Evolutionary conservation across 1,140 invertebrate species (phyloP).

Genomic region (Apis cerana): DNA sequence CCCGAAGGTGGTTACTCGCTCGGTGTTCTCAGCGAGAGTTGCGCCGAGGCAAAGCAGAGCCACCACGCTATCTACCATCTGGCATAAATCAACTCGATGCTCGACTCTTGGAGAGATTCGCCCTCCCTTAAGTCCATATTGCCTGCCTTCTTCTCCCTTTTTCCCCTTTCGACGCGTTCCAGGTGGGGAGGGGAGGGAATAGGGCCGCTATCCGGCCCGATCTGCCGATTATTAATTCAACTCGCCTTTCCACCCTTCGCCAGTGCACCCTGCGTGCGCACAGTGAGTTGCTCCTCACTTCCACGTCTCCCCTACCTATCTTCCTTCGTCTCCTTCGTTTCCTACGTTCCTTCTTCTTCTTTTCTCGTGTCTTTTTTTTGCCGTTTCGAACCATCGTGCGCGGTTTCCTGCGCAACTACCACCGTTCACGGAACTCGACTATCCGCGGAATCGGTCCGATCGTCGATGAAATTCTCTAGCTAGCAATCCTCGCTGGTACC

Average conservation of each 20-base stretch:
- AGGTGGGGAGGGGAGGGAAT: constrained; percentile 34
- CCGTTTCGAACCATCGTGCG: neutral
- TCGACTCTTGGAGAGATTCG: constrained; percentile 69
- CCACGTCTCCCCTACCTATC: neutral
- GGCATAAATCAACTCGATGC: constrained; percentile 78
- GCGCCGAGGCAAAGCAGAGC: constrained; percentile 67
- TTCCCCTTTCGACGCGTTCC: constrained; percentile 49
- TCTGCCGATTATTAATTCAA: constrained; percentile 78
- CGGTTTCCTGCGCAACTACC: neutral
- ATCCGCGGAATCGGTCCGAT: constrained; percentile 12
- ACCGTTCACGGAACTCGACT: constrained; percentile 17
- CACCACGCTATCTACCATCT: constrained; percentile 75
- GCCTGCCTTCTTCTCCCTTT: constrained; percentile 61
- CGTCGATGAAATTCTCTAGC: constrained; percentile 29
- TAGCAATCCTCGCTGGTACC: neutral
- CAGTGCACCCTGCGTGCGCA: constrained; percentile 22
- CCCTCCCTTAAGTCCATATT: constrained; percentile 72
- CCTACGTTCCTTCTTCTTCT: neutral
- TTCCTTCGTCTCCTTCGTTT: neutral
- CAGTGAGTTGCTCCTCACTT: constrained; percentile 16
- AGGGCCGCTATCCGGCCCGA: constrained; percentile 63
- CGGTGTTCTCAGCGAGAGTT: constrained; percentile 55
- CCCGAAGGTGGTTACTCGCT: constrained; percentile 60
- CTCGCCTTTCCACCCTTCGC: constrained; percentile 57
- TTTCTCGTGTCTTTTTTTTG: too few relatives aligned